These are phyloP conservation scores for Hippocampus barbouri DNA, from an alignment of 2,113 vertebrate species.

Conservation along the genomic window DNA sequence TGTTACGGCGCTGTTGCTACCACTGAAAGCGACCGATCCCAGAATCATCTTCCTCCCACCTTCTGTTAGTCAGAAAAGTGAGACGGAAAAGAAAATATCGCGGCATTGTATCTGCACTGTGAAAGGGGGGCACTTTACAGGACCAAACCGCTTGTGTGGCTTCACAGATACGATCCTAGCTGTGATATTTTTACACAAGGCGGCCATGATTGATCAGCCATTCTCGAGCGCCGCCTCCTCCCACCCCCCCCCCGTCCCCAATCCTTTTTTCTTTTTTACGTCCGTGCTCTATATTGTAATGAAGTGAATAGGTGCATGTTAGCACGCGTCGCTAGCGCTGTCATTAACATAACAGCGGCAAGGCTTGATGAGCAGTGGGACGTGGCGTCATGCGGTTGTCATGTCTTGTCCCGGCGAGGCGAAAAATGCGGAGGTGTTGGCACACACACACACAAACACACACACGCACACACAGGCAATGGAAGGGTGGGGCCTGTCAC, in stretches of 20 bases:
- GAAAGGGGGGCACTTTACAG: background rate
- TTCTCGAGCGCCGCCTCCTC: conserved; percentile 1
- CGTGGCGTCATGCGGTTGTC: conserved; percentile 46
- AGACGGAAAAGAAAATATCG: too few relatives aligned
- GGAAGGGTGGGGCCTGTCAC: conserved; percentile 62
- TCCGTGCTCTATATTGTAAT: conserved; percentile 61
- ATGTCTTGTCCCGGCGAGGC: conserved; percentile 27
- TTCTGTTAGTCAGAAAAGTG: too few relatives aligned
- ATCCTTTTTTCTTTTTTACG: conserved; percentile 21
- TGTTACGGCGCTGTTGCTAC: too few relatives aligned
- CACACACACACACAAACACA: conserved; percentile 35
- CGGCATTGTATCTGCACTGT: background rate
- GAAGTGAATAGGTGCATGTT: conserved; percentile 38
- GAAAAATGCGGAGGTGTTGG: conserved; percentile 31
- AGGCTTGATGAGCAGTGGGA: conserved; percentile 48
- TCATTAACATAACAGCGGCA: conserved; percentile 44
- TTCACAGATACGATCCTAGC: background rate
- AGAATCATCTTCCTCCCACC: too few relatives aligned
- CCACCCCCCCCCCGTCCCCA: background rate
- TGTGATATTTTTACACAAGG: conserved; percentile 4
- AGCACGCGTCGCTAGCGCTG: conserved; percentile 27
- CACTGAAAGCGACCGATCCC: too few relatives aligned
- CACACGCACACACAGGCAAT: conserved; percentile 33
- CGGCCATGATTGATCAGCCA: conserved; percentile 35
- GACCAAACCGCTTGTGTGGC: background rate